Evolutionary conservation across 2,113 vertebrate species (phyloP).

Genomic region (Sinocyclocheilus anophthalmus): DNA sequence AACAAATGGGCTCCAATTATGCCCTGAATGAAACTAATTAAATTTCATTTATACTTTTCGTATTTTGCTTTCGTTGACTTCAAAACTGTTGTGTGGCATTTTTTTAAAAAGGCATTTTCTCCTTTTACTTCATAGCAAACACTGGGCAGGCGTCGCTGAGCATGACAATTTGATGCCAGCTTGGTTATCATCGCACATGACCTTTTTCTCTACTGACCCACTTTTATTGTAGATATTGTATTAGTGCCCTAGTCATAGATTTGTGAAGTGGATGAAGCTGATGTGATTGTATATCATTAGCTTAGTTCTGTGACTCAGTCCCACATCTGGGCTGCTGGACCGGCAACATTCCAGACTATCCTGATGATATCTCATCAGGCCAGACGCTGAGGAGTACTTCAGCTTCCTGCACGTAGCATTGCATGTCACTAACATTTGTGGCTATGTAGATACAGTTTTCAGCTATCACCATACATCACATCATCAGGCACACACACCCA

Average conservation of each 20-base stretch:
- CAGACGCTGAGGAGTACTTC: constrained; percentile 77
- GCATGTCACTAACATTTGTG: constrained; percentile 25
- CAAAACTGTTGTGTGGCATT: not conserved
- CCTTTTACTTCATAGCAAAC: not conserved
- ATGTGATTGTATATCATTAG: constrained; percentile 59
- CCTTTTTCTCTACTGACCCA: not conserved
- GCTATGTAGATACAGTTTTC: not conserved
- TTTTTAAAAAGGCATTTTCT: not conserved
- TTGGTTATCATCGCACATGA: not conserved
- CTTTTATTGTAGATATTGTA: constrained; percentile 16
- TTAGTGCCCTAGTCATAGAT: not conserved
- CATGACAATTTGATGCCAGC: not conserved
- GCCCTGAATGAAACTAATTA: not conserved
- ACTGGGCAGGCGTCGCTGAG: not conserved
- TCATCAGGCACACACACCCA: not conserved
- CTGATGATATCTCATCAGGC: constrained; percentile 80
- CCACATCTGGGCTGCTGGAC: constrained; percentile 79
- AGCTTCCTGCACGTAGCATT: constrained; percentile 76
- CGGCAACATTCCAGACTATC: constrained; percentile 79
- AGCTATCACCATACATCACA: too few relatives aligned
- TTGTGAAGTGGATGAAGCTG: not conserved
- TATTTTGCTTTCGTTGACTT: not conserved
- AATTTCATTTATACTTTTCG: not conserved
- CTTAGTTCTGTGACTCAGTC: constrained; percentile 74
- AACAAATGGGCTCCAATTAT: too few relatives aligned